Evolutionary conservation across 1,140 invertebrate genomes (phyloP).

Genomic region (Leptinotarsa defecta): DNA sequence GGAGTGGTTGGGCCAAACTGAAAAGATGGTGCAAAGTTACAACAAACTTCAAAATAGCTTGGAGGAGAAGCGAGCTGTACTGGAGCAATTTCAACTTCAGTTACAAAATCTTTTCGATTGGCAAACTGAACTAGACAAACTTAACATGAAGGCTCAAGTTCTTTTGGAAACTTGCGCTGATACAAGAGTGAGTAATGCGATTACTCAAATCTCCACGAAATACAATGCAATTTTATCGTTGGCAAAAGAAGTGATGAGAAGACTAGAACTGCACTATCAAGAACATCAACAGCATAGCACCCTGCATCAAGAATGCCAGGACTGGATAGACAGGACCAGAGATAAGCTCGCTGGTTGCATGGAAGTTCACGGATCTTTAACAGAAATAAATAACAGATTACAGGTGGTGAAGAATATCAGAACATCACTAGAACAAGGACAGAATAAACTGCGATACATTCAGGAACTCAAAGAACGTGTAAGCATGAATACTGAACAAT

Average conservation of each 20-base stretch:
- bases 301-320: constrained; percentile 87
- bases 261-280: constrained; percentile 88
- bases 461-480: constrained; percentile 91
- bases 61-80: constrained; percentile 84
- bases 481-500: constrained; percentile 87
- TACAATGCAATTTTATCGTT: constrained; percentile 90
- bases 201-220: constrained; percentile 91
- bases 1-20: constrained; percentile 87
- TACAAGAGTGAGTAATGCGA: constrained; percentile 89
- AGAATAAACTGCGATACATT: constrained; percentile 87
- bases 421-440: constrained; percentile 86
- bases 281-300: constrained; percentile 89
- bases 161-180: constrained; percentile 91
- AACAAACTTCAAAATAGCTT: constrained; percentile 88
- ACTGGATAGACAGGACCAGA: constrained; percentile 85
- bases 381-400: constrained; percentile 82
- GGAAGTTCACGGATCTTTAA: constrained; percentile 74
- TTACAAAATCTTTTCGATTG: constrained; percentile 91
- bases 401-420: constrained; percentile 82
- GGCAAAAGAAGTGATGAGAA: constrained; percentile 91
- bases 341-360: constrained; percentile 80
- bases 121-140: constrained; percentile 87
- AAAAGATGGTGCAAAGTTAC: constrained; percentile 84
- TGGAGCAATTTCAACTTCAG: constrained; percentile 89
- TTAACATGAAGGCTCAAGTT: constrained; percentile 90